A percentile compares a stretch with the other conserved stretches of the same genome.
Evolutionary conservation across 1,140 invertebrate species (phyloP).

Genomic region (Procambarus virginalis): DNA sequence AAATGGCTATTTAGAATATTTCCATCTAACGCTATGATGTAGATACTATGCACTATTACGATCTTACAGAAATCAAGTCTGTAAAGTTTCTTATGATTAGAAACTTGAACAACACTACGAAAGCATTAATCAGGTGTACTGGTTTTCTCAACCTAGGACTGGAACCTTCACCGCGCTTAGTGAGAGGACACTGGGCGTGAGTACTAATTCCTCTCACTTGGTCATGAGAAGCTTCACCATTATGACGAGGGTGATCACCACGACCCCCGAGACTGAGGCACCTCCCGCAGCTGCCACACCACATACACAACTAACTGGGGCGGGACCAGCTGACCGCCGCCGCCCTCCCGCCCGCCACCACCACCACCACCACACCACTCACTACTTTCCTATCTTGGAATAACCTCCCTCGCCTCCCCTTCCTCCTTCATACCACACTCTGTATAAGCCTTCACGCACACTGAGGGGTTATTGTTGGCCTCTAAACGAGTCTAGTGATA

Average conservation of each 20-base stretch:
- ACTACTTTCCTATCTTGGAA: not conserved
- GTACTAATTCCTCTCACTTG: not conserved
- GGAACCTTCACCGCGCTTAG: too few relatives aligned
- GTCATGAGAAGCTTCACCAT: not conserved
- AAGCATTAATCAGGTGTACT: too few relatives aligned
- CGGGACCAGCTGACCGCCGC: slow-evolving; percentile 1
- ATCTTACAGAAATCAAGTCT: too few relatives aligned
- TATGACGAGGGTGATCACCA: not conserved
- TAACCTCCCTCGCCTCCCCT: not conserved
- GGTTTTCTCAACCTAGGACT: too few relatives aligned
- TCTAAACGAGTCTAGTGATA: not conserved
- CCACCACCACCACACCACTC: not conserved
- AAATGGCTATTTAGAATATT: too few relatives aligned
- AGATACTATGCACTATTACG: too few relatives aligned
- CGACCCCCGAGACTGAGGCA: not conserved
- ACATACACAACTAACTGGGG: not conserved
- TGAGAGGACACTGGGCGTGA: too few relatives aligned
- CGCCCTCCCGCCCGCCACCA: not conserved
- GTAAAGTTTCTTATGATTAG: too few relatives aligned
- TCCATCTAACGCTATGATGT: too few relatives aligned
- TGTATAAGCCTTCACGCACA: not conserved
- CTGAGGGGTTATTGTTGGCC: not conserved
- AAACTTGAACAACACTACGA: too few relatives aligned
- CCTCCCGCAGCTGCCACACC: slow-evolving; percentile 1
- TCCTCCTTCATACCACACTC: not conserved